A percentile compares a stretch with the other conserved stretches of the same genome.
Conservation (phyloP, 2,797 vertebrate species). For the Parauchenoglanis punctatus region DNA sequence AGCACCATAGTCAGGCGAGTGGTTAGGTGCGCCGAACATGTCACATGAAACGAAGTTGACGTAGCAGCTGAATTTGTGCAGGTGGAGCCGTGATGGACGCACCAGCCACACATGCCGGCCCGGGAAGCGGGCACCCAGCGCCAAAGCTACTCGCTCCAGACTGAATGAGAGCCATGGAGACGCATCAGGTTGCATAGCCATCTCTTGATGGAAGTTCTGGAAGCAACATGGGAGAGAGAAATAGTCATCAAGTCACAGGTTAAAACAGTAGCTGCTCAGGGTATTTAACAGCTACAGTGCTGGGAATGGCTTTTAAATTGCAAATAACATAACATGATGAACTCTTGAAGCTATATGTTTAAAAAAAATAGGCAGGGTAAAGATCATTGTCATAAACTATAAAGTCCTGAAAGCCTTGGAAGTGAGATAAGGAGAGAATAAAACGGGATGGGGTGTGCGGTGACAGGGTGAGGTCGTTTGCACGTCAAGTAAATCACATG, state of each 20-base stretch:
- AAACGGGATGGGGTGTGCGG: not conserved
- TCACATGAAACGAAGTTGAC: slow-evolving; percentile 94
- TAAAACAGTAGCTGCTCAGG: not conserved
- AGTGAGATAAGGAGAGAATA: not conserved
- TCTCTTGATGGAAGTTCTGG: slow-evolving; percentile 92
- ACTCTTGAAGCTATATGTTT: not conserved
- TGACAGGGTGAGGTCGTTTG: not conserved
- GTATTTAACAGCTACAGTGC: not conserved
- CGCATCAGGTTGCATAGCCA: slow-evolving; percentile 87
- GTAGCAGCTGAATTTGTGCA: slow-evolving; percentile 98
- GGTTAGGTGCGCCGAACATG: slow-evolving; percentile 93
- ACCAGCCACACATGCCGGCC: slow-evolving; percentile 87
- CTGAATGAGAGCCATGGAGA: slow-evolving; percentile 90
- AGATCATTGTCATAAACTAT: not conserved
- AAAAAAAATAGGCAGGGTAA: not conserved
- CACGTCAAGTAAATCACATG: not conserved
- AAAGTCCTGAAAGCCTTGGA: not conserved
- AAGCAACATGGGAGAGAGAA: slow-evolving; percentile 21
- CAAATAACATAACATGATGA: not conserved
- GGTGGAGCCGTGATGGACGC: slow-evolving; percentile 89
- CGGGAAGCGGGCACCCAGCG: slow-evolving; percentile 84
- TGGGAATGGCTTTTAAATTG: not conserved
- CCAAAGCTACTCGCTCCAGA: slow-evolving; percentile 86
- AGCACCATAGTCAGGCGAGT: slow-evolving; percentile 80
- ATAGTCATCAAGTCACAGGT: not conserved